Conservation (phyloP, 2,113 vertebrate genomes). For the Scopus umbretta region DNA sequence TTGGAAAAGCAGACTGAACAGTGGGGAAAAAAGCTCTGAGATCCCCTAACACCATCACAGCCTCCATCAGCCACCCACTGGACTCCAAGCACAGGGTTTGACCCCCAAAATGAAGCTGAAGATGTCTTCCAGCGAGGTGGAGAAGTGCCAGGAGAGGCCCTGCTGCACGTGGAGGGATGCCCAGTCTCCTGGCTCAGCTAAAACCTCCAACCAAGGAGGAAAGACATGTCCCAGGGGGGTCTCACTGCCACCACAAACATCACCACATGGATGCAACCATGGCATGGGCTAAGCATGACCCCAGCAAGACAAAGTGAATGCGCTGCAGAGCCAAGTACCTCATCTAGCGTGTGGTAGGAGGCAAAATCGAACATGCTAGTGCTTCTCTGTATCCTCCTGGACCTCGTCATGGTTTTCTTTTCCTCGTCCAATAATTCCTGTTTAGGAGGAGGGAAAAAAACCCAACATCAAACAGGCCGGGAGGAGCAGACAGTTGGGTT, state of each 20-base stretch:
- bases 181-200: background rate
- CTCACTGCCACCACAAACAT: fast-evolving
- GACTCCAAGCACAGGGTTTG: background rate
- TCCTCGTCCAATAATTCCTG: constrained; percentile 82
- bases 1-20: background rate
- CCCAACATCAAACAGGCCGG: background rate
- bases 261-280: fast-evolving
- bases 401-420: constrained; percentile 67
- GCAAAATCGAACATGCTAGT: constrained; percentile 71
- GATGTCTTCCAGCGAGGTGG: background rate
- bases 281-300: background rate
- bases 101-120: background rate
- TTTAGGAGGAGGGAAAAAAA: background rate
- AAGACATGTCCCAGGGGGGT: fast-evolving
- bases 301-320: fast-evolving
- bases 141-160: background rate
- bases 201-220: background rate
- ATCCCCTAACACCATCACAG: background rate
- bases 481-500: background rate
- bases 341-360: constrained; percentile 80
- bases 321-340: constrained; percentile 66
- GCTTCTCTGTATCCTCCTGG: constrained; percentile 64
- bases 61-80: background rate
- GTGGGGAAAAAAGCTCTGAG: background rate
- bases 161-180: fast-evolving